Evolutionary conservation across 1,140 invertebrate genomes (phyloP), one percentile per base, ranked within the genome.

Genomic region (Akabosia matsudoensis): DNA sequence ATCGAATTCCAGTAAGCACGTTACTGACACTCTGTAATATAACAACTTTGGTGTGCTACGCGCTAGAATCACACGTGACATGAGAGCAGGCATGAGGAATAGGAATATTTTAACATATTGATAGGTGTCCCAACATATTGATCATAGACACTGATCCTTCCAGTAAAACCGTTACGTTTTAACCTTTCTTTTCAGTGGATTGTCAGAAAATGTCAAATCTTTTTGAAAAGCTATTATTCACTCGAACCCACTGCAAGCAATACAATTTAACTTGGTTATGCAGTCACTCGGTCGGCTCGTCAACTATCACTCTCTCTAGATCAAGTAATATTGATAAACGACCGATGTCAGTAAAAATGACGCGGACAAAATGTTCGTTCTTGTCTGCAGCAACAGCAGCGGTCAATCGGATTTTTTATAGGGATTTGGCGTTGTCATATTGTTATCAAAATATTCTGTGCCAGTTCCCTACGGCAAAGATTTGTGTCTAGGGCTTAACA

Each of bases 131-230:
- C 61, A 67, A 16, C 24, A 45, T 45, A 61, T 67, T 67, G 61
- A 67, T 67, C 61, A 4, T 31, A 67, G 61, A 67, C 26, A 31
- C 4, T 30, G 61, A 67, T 67, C 3, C 13, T n/a, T n/a, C n/a
- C n/a, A n/a, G n/a, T n/a, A n/a, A 67, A 67, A 67, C 7, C 24
- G 30, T 67, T 56, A 31, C n/a, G 61, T 67, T 67, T n/a, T 67
- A 67, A 67, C 61, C 61, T 67, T 67, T 67, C 61, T 24, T 67
- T 67, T 31, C 61, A 67, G 26, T 67, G 30, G 26, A 28, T 67
- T 67, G 61, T 67, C 61, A 67, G 61, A 67, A 31, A 67, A 67
- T 67, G 61, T 67, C 61, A 67, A 67, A 67, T 67, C 61, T 67
- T 67, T 67, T 10, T 67, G 28, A 67, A 67, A 67, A 2, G 28